Percentiles rank a stretch among this genome's conserved stretches.
phyloP scores from a whole-genome alignment of 2,113 vertebrate genomes.

The Miniopterus natalensis region DNA sequence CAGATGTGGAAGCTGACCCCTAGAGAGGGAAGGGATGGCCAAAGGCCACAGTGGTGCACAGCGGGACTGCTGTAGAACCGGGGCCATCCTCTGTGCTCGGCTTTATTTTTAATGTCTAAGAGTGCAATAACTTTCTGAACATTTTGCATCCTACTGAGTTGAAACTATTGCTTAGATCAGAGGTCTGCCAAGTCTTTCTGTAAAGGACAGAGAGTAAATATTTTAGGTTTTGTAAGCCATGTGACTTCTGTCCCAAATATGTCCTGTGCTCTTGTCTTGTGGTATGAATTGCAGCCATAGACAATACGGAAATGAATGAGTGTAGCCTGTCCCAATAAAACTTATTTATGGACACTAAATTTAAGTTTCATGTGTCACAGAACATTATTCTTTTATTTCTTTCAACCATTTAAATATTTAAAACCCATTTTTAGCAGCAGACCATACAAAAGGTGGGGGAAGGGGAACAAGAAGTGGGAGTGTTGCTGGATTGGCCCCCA shows the following conservation, averaged over 20 bases:
- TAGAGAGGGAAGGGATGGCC: not conserved
- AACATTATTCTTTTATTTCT: not conserved
- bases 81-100: not conserved
- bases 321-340: not conserved
- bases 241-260: not conserved
- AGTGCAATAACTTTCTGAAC: not conserved
- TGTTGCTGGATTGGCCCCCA: not conserved
- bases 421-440: not conserved
- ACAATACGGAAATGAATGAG: accelerated
- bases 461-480: accelerated
- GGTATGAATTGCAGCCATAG: not conserved
- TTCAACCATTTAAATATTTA: not conserved
- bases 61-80: not conserved
- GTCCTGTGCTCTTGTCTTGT: not conserved
- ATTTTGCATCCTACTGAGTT: not conserved
- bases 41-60: not conserved
- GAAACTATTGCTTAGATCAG: not conserved
- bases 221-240: not conserved
- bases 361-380: not conserved
- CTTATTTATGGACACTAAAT: not conserved
- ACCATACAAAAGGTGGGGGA: not conserved
- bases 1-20: not conserved
- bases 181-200: not conserved
- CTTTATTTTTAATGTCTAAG: conserved; percentile 9
- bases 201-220: not conserved